Conservation (phyloP, 2,113 vertebrate genomes). For the Talpa occidentalis region DNA sequence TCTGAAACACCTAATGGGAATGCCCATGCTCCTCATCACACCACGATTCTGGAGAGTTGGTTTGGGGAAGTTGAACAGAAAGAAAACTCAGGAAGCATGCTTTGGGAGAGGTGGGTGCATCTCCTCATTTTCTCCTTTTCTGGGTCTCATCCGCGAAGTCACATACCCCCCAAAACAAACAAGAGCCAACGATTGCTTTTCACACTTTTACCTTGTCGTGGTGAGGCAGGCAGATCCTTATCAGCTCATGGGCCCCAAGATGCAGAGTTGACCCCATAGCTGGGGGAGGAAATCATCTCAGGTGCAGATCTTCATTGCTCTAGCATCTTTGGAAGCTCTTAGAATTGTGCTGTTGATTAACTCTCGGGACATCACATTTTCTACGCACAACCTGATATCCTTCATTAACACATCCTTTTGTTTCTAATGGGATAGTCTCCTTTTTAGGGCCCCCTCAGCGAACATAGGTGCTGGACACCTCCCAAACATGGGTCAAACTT, state of each 20-base stretch:
- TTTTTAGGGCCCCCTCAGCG: neutral
- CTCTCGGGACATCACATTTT: neutral
- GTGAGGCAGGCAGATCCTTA: neutral
- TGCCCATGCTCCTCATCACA: fast-evolving
- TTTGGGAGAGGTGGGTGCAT: neutral
- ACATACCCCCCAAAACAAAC: too few relatives aligned
- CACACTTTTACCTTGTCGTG: fast-evolving
- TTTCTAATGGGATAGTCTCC: neutral
- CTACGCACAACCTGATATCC: neutral
- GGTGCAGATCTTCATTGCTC: neutral
- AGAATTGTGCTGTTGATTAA: neutral
- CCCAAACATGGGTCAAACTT: neutral
- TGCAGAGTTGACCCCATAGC: neutral
- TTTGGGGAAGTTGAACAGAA: neutral
- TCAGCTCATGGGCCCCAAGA: neutral
- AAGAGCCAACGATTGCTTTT: neutral
- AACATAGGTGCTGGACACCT: neutral
- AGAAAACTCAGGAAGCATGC: neutral
- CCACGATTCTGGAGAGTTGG: neutral
- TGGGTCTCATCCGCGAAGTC: neutral
- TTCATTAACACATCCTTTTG: neutral
- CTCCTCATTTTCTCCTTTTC: neutral
- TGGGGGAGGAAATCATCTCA: fast-evolving
- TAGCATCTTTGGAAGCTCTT: neutral
- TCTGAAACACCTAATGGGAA: neutral